phyloP scores from a whole-genome alignment of 2,888 invertebrate genomes.

The Drosophila putrida region DNA sequence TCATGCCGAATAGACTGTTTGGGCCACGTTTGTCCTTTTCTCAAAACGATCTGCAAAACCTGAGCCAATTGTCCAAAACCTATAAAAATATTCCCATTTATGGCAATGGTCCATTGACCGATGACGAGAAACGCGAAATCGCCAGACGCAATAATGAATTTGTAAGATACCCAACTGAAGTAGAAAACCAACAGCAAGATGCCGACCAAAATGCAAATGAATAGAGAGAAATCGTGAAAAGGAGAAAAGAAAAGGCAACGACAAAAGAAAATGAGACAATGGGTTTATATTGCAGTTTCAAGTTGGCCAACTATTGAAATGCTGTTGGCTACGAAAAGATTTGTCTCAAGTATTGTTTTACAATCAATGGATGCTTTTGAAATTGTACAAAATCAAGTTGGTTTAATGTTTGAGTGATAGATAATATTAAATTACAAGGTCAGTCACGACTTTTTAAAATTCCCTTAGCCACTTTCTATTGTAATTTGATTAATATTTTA shows the following conservation, averaged over 20 bases:
- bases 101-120: slow-evolving; percentile 48
- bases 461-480: not conserved
- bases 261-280: not conserved
- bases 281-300: slow-evolving; percentile 11
- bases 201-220: slow-evolving; percentile 14
- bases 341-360: slow-evolving; percentile 23
- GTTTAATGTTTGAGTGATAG: slow-evolving; percentile 8
- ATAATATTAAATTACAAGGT: slow-evolving; percentile 7
- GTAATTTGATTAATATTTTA: not conserved
- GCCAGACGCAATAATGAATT: slow-evolving; percentile 26
- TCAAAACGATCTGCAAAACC: slow-evolving; percentile 25
- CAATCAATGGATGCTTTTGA: slow-evolving; percentile 14
- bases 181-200: not conserved
- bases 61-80: slow-evolving; percentile 23
- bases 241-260: slow-evolving; percentile 2
- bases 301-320: slow-evolving; percentile 11
- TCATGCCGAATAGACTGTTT: slow-evolving; percentile 6
- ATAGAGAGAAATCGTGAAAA: not conserved
- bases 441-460: not conserved
- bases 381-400: slow-evolving; percentile 22
- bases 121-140: slow-evolving; percentile 50
- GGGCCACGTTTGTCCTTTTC: slow-evolving; percentile 14
- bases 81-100: slow-evolving; percentile 16
- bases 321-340: slow-evolving; percentile 4
- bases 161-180: slow-evolving; percentile 2